Evolutionary conservation across 1,140 invertebrate species (phyloP), one percentile per base, ranked within the genome.

Genomic region (Drosophila nikananu): DNA sequence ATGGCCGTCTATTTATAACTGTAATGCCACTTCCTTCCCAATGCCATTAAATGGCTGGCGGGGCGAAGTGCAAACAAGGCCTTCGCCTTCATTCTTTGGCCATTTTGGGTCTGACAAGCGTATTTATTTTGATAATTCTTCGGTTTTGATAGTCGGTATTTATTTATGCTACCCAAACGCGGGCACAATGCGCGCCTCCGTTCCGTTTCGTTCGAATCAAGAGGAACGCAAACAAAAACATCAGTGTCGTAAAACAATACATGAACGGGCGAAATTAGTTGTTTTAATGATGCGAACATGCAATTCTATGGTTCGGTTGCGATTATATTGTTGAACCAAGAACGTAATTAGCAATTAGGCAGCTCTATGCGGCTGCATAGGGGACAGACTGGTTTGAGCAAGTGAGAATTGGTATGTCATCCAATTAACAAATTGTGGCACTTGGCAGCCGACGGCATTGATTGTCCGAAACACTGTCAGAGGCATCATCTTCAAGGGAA

Each of bases 61-160:
- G 19, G 49, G 15, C 5, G 48, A 19, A 71, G 57, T 55, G 65
- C 54, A 60, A 72, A 72, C 67, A 73, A 60, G 46, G 46, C 48
- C 48, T 49, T 27, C 66, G 48, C 30, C 64, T 51, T 19, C 67
- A 60, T 46, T 72, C 52, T 60, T 41, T 15, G 44, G 8, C 59
- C 57, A 37, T 48, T 66, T 61, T 62, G 27, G 48, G 64, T 13
- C 54, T 73, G 55, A 51, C 70, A 73, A 73, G 41, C 67, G 37
- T 73, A 73, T 73, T 73, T 73, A 73, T 73, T 73, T 73, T 73
- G 70, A 73, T 73, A 73, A 73, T 73, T 61, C 37, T 42, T 52
- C 17, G 67, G 54, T 37, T 73, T 39, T 61, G 67, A 73, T 72
- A 73, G 32, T 39, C 46, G 27, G 37, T 73, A 73, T 73, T 73